Conservation (phyloP, 2,113 vertebrate species). For the Polypterus senegalus region DNA sequence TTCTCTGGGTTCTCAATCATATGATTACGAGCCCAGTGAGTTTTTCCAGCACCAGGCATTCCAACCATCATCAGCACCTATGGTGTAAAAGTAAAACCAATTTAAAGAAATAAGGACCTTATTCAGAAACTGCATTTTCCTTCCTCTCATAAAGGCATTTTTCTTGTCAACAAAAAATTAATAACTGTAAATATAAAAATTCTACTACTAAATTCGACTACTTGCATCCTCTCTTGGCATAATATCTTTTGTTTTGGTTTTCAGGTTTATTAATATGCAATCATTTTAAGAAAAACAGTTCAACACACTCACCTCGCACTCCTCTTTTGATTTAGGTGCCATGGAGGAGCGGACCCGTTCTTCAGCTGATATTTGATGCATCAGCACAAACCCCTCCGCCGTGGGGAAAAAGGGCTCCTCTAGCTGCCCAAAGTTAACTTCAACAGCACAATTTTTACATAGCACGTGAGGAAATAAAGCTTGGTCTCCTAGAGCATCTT, state of each 20-base stretch:
- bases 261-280: too few relatives aligned
- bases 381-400: slow-evolving; percentile 46
- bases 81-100: background rate
- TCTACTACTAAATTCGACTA: too few relatives aligned
- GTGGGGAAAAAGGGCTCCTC: slow-evolving; percentile 50
- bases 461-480: slow-evolving; percentile 68
- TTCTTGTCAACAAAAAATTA: too few relatives aligned
- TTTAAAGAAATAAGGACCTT: too few relatives aligned
- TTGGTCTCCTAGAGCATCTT: slow-evolving; percentile 35
- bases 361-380: slow-evolving; percentile 40
- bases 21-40: slow-evolving; percentile 59
- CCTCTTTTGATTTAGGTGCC: slow-evolving; percentile 39
- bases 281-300: too few relatives aligned
- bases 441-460: slow-evolving; percentile 61
- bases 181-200: too few relatives aligned
- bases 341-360: slow-evolving; percentile 35
- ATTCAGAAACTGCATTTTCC: too few relatives aligned
- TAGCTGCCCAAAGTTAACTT: slow-evolving; percentile 56
- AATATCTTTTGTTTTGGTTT: too few relatives aligned
- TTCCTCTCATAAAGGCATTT: too few relatives aligned
- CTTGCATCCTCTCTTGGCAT: too few relatives aligned
- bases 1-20: slow-evolving; percentile 60
- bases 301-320: slow-evolving; percentile 57
- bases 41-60: slow-evolving; percentile 76
- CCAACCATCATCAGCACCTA: slow-evolving; percentile 79